Conservation (phyloP, 2,888 invertebrate species). For the Rhagonycha fulva region DNA sequence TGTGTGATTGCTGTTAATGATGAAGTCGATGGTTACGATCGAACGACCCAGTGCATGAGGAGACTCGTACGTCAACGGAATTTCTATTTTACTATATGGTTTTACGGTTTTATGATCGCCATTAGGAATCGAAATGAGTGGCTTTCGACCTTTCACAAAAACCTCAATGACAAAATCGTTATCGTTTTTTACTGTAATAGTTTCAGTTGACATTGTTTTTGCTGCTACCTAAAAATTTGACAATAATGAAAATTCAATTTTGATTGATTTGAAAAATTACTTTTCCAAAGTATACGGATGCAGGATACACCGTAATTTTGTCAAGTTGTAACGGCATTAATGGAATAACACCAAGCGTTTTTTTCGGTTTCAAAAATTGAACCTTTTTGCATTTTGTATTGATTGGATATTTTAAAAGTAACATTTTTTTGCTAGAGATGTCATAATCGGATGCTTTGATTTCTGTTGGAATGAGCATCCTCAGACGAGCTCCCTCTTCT, state of each 20-base stretch:
- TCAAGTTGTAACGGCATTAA: conserved; percentile 53
- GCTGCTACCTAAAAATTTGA: conserved; percentile 34
- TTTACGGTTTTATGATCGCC: conserved; percentile 35
- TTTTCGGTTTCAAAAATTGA: neutral
- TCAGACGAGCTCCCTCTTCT: neutral
- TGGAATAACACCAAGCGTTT: conserved; percentile 36
- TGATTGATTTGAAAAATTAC: conserved; percentile 30
- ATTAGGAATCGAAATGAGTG: conserved; percentile 35
- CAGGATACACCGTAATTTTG: conserved; percentile 51
- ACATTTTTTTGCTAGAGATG: neutral
- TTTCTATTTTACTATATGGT: conserved; percentile 29
- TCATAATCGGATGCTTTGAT: neutral
- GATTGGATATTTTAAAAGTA: conserved; percentile 18
- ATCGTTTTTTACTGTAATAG: conserved; percentile 48
- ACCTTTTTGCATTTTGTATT: neutral
- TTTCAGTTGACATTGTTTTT: conserved; percentile 42
- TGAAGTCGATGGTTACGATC: conserved; percentile 50
- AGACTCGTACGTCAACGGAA: conserved; percentile 42
- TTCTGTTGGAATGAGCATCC: neutral
- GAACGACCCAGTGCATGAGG: conserved; percentile 42
- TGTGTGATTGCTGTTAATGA: conserved; percentile 53
- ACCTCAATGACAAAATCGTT: conserved; percentile 51
- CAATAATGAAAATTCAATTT: neutral
- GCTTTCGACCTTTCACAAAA: conserved; percentile 31
- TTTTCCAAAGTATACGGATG: conserved; percentile 42